Evolutionary conservation across 2,113 vertebrate genomes (phyloP).

Genomic region (Penelope pileata): DNA sequence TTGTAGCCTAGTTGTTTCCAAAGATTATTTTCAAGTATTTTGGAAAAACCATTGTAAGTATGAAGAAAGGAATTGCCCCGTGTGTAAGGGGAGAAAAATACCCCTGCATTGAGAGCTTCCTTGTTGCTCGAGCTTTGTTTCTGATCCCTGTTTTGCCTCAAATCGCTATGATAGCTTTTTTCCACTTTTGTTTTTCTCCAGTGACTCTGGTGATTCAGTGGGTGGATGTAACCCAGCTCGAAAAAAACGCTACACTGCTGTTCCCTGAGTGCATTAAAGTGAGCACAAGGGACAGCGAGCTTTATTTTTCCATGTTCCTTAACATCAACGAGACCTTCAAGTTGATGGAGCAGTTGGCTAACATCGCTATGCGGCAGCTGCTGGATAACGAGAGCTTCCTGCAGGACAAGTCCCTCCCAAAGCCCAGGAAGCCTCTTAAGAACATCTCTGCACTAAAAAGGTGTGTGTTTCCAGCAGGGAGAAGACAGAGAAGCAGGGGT

Average conservation of each 20-base stretch:
- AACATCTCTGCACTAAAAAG: conserved; percentile 92
- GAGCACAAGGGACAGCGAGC: conserved; percentile 87
- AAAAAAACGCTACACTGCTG: conserved; percentile 93
- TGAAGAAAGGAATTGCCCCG: not conserved
- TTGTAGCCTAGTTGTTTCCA: conserved; percentile 16
- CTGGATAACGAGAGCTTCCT: conserved; percentile 91
- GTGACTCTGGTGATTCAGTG: conserved; percentile 94
- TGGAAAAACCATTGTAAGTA: not conserved
- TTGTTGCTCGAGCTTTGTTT: not conserved
- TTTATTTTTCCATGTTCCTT: conserved; percentile 98
- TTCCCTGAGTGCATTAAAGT: conserved; percentile 95
- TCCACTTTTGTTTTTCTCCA: conserved; percentile 35
- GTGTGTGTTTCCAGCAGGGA: conserved; percentile 47
- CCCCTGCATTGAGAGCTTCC: not conserved
- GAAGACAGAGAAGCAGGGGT: not conserved
- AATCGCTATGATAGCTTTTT: not conserved
- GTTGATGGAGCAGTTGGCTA: conserved; percentile 97
- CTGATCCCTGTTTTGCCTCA: not conserved
- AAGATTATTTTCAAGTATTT: not conserved
- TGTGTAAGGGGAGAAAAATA: not conserved
- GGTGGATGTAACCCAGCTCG: conserved; percentile 93
- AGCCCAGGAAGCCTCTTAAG: conserved; percentile 86
- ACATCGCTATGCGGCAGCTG: conserved; percentile 93
- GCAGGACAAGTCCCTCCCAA: conserved; percentile 86
- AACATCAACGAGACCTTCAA: conserved; percentile 95